Conservation (phyloP, 2,113 vertebrate genomes). For the Reinhardtius hippoglossoides region DNA sequence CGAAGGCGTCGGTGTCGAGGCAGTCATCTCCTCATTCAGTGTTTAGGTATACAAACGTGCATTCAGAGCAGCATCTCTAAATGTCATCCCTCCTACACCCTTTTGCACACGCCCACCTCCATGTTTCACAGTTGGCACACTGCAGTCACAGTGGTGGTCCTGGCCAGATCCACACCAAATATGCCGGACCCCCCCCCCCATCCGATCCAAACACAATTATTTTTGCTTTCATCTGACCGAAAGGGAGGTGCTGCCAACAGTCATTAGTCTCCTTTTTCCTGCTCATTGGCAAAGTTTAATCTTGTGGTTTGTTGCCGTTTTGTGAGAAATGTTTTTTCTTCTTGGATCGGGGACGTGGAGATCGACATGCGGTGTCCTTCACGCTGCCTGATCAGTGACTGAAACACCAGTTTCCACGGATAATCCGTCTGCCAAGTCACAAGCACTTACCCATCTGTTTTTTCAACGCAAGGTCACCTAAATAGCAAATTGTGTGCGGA, state of each 20-base stretch:
- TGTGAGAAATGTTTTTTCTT: background rate
- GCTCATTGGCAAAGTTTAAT: background rate
- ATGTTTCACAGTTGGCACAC: background rate
- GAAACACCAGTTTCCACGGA: background rate
- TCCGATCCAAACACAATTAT: background rate
- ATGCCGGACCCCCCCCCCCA: background rate
- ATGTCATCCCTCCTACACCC: background rate
- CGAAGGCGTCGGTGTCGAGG: no score
- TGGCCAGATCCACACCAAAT: background rate
- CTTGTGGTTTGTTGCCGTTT: background rate
- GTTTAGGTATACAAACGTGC: background rate
- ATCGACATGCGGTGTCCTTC: background rate
- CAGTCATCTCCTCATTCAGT: background rate
- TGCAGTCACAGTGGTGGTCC: background rate
- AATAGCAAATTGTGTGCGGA: background rate
- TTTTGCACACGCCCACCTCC: background rate
- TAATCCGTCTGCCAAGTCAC: background rate
- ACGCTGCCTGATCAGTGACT: background rate
- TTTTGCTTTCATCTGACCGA: constrained; percentile 2
- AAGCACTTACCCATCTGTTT: background rate
- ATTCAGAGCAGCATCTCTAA: background rate
- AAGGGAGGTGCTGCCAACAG: background rate
- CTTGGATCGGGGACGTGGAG: background rate
- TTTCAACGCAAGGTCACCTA: background rate
- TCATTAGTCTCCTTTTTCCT: background rate